Conservation (phyloP, 1,140 invertebrate species). For the Cydia pomonella region DNA sequence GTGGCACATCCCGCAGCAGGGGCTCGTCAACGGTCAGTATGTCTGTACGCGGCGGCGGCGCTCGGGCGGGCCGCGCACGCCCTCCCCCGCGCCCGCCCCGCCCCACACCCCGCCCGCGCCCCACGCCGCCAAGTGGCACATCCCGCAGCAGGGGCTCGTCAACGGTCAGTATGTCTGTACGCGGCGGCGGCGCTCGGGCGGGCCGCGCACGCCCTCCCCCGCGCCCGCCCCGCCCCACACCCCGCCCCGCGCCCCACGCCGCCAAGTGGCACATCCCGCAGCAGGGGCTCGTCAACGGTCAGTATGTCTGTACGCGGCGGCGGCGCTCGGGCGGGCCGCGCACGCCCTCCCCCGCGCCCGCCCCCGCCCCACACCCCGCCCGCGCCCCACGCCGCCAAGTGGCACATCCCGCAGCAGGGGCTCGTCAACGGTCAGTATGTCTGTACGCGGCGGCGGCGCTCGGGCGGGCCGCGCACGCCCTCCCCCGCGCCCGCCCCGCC, state of each 20-base stretch:
- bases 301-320: too few species aligned
- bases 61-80: constrained; percentile 50
- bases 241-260: too few species aligned
- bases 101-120: constrained; percentile 39
- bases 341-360: constrained; percentile 48
- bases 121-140: constrained; percentile 83
- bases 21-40: constrained; percentile 69
- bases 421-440: constrained; percentile 70
- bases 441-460: too few species aligned
- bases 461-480: constrained; percentile 46
- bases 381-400: constrained; percentile 73
- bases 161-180: constrained; percentile 70
- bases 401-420: constrained; percentile 86
- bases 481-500: constrained; percentile 45
- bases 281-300: too few species aligned
- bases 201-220: too few species aligned
- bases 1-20: constrained; percentile 87
- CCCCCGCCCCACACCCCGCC: constrained; percentile 39
- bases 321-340: constrained; percentile 42
- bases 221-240: too few species aligned
- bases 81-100: constrained; percentile 45
- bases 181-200: too few species aligned
- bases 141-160: constrained; percentile 82
- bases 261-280: too few species aligned
- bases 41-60: constrained; percentile 49